A percentile compares a stretch with the other conserved stretches of the same genome.
phyloP scores from a whole-genome alignment of 2,797 vertebrate genomes.

The Merluccius polli region DNA sequence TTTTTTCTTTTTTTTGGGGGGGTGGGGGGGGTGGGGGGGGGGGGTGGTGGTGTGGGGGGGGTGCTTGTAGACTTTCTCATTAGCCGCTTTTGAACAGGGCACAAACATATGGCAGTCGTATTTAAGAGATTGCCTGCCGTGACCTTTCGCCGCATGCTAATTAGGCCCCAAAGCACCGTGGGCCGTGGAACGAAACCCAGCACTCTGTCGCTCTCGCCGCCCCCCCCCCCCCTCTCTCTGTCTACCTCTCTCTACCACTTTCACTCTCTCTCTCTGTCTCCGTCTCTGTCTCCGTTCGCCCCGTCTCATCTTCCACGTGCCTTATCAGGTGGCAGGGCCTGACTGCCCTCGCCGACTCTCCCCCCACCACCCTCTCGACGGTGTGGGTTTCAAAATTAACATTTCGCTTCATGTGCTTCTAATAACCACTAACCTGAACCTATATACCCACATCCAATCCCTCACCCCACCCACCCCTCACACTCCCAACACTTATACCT shows the following conservation, averaged over 20 bases:
- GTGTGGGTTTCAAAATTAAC: conserved; percentile 97
- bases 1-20: conserved; percentile 41
- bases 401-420: conserved; percentile 99
- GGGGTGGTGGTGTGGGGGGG: no score
- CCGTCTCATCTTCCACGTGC: conserved; percentile 61
- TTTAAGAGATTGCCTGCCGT: conserved; percentile 91
- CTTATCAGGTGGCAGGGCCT: conserved; percentile 84
- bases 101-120: conserved; percentile 88
- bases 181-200: conserved; percentile 67
- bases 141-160: conserved; percentile 93
- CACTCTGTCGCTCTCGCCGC: conserved; percentile 21
- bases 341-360: conserved; percentile 14
- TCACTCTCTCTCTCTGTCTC: conserved; percentile 37
- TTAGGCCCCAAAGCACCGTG: conserved; percentile 84
- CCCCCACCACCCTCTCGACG: conserved; percentile 71
- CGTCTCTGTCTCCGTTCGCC: conserved; percentile 44
- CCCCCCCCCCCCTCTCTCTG: neutral
- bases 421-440: conserved; percentile 92
- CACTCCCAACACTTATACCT: conserved; percentile 31
- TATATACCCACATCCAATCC: conserved; percentile 46
- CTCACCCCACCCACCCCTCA: neutral
- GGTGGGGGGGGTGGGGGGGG: conserved; percentile 39
- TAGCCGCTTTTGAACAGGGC: conserved; percentile 82
- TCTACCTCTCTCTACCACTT: conserved; percentile 12
- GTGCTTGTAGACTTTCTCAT: conserved; percentile 88